Percentiles rank a stretch among this genome's conserved stretches.
These are phyloP conservation scores for Napeogenes inachia DNA, from an alignment of 2,888 invertebrate species.

Conservation along the genomic window DNA sequence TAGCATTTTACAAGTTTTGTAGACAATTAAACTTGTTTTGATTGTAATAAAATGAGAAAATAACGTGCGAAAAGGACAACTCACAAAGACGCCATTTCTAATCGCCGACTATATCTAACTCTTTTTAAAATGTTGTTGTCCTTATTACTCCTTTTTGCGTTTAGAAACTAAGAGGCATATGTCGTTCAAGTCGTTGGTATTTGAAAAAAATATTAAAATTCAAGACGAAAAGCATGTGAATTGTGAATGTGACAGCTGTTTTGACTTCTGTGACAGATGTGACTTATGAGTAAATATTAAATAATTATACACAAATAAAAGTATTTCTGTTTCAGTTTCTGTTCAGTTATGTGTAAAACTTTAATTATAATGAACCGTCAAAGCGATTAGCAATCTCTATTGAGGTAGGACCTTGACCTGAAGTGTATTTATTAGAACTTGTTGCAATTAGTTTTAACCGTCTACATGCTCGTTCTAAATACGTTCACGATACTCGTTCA, in stretches of 20 bases:
- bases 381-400: background rate
- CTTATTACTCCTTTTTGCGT: slow-evolving; percentile 14
- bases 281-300: background rate
- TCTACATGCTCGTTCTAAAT: slow-evolving; percentile 67
- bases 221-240: slow-evolving; percentile 4
- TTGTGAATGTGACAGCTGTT: slow-evolving; percentile 5
- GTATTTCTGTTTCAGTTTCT: too few relatives aligned
- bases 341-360: too few relatives aligned
- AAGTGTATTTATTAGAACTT: background rate
- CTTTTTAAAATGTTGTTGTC: slow-evolving; percentile 13
- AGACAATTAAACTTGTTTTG: slow-evolving; percentile 40
- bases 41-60: slow-evolving; percentile 39
- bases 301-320: background rate
- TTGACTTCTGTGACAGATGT: background rate
- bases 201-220: background rate
- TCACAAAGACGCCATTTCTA: slow-evolving; percentile 70
- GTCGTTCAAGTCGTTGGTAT: background rate
- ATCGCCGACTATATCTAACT: slow-evolving; percentile 25
- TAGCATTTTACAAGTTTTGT: slow-evolving; percentile 30
- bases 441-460: slow-evolving; percentile 23
- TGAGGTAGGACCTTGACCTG: background rate
- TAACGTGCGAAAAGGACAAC: slow-evolving; percentile 68
- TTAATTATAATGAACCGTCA: background rate
- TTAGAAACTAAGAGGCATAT: slow-evolving; percentile 12
- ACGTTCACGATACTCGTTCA: slow-evolving; percentile 61